Conservation (phyloP, 2,888 invertebrate species). For the Anorthoa munda region DNA sequence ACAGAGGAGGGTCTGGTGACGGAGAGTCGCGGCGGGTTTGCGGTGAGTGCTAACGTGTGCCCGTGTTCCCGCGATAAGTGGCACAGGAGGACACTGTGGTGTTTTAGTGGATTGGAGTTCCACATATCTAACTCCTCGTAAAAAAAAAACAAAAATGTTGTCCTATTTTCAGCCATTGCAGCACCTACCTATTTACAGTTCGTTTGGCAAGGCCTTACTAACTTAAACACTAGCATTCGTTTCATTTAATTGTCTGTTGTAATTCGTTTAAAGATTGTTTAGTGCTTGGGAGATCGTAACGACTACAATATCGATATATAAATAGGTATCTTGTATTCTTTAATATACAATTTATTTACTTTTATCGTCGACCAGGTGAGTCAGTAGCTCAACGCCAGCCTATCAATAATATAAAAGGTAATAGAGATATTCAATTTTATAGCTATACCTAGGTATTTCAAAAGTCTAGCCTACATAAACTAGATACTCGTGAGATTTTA, state of each 20-base stretch:
- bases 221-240: neutral
- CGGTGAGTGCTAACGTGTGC: too few relatives aligned
- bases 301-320: too few relatives aligned
- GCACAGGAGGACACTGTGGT: too few relatives aligned
- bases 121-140: too few relatives aligned
- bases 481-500: slow-evolving; percentile 36
- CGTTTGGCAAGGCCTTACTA: neutral
- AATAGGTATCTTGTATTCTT: neutral
- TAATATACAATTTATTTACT: neutral
- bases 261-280: neutral
- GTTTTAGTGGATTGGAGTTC: too few relatives aligned
- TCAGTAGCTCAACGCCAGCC: neutral
- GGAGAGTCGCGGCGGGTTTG: too few relatives aligned
- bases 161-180: neutral
- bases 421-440: slow-evolving; percentile 28
- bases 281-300: neutral
- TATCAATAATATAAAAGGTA: neutral
- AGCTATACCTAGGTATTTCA: slow-evolving; percentile 7
- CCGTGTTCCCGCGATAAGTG: too few relatives aligned
- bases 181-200: neutral
- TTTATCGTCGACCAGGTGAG: too few relatives aligned
- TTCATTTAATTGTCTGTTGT: neutral
- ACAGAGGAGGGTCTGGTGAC: too few relatives aligned
- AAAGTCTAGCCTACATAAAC: slow-evolving; percentile 22
- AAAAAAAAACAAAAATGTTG: too few relatives aligned